phyloP scores from a whole-genome alignment of 2,888 invertebrate species.

The Oegoconia quadripuncta region DNA sequence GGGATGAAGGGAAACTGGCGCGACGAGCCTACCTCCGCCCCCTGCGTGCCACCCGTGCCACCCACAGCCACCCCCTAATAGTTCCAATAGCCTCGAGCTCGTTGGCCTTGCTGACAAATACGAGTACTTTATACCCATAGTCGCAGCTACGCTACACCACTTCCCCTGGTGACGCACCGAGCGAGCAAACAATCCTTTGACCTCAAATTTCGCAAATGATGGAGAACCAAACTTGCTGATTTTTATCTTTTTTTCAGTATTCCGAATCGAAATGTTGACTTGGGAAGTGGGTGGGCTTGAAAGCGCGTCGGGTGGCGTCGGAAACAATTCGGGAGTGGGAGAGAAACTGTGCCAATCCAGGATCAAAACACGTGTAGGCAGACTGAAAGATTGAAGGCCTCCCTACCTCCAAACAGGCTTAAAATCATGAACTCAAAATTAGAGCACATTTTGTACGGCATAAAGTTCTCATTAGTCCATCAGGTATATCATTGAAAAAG shows the following conservation, averaged over 20 bases:
- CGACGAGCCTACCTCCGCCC: slow-evolving; percentile 28
- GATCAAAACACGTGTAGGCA: slow-evolving; percentile 40
- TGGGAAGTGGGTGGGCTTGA: slow-evolving; percentile 19
- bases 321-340: slow-evolving; percentile 22
- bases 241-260: slow-evolving; percentile 28
- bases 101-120: slow-evolving; percentile 38
- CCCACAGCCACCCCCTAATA: slow-evolving; percentile 17
- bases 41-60: slow-evolving; percentile 13
- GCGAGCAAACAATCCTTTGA: slow-evolving; percentile 26
- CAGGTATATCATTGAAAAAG: slow-evolving; percentile 1
- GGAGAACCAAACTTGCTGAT: slow-evolving; percentile 24
- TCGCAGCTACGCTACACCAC: slow-evolving; percentile 20
- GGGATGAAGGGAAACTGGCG: slow-evolving; percentile 31
- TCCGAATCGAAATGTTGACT: slow-evolving; percentile 41
- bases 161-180: slow-evolving; percentile 11
- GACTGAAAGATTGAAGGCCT: slow-evolving; percentile 28
- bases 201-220: slow-evolving; percentile 22
- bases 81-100: slow-evolving; percentile 31
- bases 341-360: slow-evolving; percentile 37
- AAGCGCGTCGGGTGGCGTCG: slow-evolving; percentile 15
- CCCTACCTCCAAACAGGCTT: slow-evolving; percentile 4
- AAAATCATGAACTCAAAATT: slow-evolving; percentile 13
- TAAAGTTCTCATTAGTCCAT: slow-evolving; percentile 10
- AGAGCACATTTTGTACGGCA: slow-evolving; percentile 8
- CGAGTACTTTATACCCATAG: slow-evolving; percentile 24